Evolutionary conservation across 1,140 invertebrate species (phyloP).

Genomic region (Drosophila setifemur): DNA sequence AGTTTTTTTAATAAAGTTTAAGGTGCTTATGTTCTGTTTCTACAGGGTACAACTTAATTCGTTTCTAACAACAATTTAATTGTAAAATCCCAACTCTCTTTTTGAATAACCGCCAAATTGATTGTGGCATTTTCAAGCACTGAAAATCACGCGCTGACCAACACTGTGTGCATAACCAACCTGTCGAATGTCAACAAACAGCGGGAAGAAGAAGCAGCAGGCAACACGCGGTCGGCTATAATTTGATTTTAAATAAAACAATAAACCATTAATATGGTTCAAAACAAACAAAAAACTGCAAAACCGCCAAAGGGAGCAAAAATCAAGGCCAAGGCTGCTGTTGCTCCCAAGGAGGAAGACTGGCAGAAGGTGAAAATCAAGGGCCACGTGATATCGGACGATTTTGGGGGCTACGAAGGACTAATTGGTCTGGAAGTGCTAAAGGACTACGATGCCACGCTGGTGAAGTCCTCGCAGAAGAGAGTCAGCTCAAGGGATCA

Average conservation of each 20-base stretch:
- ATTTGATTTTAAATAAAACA: slow-evolving; percentile 11
- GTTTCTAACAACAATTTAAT: background rate
- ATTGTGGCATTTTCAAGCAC: slow-evolving; percentile 7
- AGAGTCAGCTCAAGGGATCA: background rate
- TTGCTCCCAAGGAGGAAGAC: slow-evolving; percentile 20
- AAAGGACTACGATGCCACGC: slow-evolving; percentile 65
- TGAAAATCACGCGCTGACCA: background rate
- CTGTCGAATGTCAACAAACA: slow-evolving; percentile 47
- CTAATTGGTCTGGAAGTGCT: slow-evolving; percentile 79
- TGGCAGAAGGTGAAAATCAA: slow-evolving; percentile 81
- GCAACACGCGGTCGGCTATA: slow-evolving; percentile 49
- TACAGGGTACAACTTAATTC: too few relatives aligned
- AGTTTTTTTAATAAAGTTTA: too few relatives aligned
- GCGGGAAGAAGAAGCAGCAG: background rate
- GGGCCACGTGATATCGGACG: slow-evolving; percentile 76
- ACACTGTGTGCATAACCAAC: slow-evolving; percentile 18
- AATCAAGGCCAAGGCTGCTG: background rate
- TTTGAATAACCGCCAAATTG: background rate
- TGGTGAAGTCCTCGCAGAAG: slow-evolving; percentile 57
- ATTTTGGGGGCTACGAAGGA: slow-evolving; percentile 72
- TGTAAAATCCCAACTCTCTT: too few relatives aligned
- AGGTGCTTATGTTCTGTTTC: too few relatives aligned
- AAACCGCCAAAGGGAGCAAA: slow-evolving; percentile 14
- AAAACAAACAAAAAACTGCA: slow-evolving; percentile 15
- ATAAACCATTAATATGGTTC: slow-evolving; percentile 15